These are phyloP conservation scores for Trileptium ribeirensis DNA, from an alignment of 2,888 invertebrate genomes.

Conservation along the genomic window DNA sequence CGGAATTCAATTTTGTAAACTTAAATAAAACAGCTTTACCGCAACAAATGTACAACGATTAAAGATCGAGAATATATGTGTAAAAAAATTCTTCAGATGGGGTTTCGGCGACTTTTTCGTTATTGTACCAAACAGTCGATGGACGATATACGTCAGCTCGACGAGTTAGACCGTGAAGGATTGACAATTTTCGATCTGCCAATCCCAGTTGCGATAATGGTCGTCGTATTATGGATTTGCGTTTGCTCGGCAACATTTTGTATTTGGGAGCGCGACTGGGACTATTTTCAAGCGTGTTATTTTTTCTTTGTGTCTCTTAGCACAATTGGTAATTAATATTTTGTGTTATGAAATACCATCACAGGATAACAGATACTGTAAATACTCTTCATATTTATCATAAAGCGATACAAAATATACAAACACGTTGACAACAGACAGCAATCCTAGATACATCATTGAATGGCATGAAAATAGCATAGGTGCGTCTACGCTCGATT, in stretches of 20 bases:
- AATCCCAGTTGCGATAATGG: conserved; percentile 74
- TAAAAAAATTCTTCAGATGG: conserved; percentile 29
- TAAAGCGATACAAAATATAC: no score
- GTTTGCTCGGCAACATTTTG: conserved; percentile 69
- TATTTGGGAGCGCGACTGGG: conserved; percentile 63
- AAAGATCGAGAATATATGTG: no score
- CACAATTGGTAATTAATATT: conserved; percentile 74
- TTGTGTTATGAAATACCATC: no score
- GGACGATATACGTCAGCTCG: conserved; percentile 42
- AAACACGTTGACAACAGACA: no score
- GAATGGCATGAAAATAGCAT: no score
- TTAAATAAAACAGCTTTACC: no score
- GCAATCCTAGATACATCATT: no score
- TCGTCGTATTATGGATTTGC: conserved; percentile 76
- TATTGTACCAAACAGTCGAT: conserved; percentile 47
- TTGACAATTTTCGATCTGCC: conserved; percentile 85
- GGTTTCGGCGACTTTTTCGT: conserved; percentile 42
- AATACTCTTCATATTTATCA: no score
- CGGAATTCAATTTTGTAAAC: no score
- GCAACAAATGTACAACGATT: no score
- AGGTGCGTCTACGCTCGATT: no score
- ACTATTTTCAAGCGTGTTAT: conserved; percentile 83
- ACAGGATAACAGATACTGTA: no score
- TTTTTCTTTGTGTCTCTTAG: conserved; percentile 95
- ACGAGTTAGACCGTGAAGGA: conserved; percentile 42